Evolutionary conservation across 2,797 vertebrate species (phyloP).

Genomic region (Myotis pilosus): DNA sequence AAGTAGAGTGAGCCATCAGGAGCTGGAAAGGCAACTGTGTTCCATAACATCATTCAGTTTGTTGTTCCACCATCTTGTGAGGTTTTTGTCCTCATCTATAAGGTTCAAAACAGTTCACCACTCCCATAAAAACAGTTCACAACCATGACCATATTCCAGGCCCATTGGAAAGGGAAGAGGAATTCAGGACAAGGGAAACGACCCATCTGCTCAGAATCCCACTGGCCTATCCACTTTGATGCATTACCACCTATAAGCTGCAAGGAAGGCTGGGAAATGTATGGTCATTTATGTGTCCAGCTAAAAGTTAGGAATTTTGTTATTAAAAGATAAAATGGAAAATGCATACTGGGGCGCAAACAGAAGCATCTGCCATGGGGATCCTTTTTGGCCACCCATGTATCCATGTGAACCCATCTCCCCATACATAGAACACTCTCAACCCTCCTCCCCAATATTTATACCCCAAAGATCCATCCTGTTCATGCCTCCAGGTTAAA

Average conservation of each 20-base stretch:
- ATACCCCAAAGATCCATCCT: neutral
- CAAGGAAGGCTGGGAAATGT: neutral
- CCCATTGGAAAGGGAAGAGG: neutral
- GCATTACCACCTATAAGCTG: neutral
- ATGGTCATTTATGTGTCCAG: neutral
- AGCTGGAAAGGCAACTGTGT: too few species aligned
- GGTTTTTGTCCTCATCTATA: neutral
- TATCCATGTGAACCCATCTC: neutral
- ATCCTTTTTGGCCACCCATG: neutral
- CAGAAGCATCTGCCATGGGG: neutral
- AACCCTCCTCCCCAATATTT: neutral
- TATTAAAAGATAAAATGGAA: neutral
- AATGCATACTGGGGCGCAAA: neutral
- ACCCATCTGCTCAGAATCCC: neutral
- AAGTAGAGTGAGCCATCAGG: neutral
- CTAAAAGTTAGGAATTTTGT: neutral
- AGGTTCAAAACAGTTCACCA: neutral
- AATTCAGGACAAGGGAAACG: neutral
- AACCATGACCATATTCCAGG: neutral
- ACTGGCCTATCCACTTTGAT: neutral
- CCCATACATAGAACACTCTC: neutral
- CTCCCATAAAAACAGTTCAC: neutral
- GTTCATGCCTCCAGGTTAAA: neutral
- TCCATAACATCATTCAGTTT: neutral
- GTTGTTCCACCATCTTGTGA: neutral